These are phyloP conservation scores for Amphimedon queenslandica DNA, from an alignment of 37 sponge, comb jelly and placozoan species.

Conservation along the genomic window DNA sequence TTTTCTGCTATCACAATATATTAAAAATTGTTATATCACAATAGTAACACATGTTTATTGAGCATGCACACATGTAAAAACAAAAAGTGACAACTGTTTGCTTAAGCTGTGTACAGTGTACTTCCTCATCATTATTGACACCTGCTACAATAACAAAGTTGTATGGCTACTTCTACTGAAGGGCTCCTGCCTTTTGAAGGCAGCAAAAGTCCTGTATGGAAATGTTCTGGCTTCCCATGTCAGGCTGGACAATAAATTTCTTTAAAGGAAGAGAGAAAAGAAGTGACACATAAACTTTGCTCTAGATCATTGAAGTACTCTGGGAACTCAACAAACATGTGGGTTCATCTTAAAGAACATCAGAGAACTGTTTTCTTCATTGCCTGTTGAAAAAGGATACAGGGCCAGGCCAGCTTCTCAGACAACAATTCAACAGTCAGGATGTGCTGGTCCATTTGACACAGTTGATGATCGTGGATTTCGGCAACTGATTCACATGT, in stretches of 20 bases:
- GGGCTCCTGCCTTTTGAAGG: constrained; percentile 14
- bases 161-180: no score
- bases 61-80: not conserved
- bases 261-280: no score
- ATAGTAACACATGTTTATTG: not conserved
- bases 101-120: no score
- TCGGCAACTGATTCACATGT: constrained; percentile 3
- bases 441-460: constrained; percentile 32
- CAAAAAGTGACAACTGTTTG: no score
- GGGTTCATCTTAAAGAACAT: constrained; percentile 7
- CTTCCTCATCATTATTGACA: no score
- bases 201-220: constrained; percentile 13
- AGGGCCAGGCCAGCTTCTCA: not conserved
- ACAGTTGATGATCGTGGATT: constrained; percentile 35
- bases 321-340: constrained; percentile 15
- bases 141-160: no score
- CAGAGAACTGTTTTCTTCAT: no score
- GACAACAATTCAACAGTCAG: constrained; percentile 4
- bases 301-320: constrained; percentile 1
- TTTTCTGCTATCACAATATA: constrained; percentile 8
- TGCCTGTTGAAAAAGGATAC: no score
- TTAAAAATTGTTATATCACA: not conserved
- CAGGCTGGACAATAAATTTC: no score
- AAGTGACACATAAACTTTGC: constrained; percentile 3
- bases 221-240: constrained; percentile 14